Percentiles rank a stretch among this genome's conserved stretches.
phyloP scores from a whole-genome alignment of 2,113 vertebrate species.

The Ctenodactylus gundi region DNA sequence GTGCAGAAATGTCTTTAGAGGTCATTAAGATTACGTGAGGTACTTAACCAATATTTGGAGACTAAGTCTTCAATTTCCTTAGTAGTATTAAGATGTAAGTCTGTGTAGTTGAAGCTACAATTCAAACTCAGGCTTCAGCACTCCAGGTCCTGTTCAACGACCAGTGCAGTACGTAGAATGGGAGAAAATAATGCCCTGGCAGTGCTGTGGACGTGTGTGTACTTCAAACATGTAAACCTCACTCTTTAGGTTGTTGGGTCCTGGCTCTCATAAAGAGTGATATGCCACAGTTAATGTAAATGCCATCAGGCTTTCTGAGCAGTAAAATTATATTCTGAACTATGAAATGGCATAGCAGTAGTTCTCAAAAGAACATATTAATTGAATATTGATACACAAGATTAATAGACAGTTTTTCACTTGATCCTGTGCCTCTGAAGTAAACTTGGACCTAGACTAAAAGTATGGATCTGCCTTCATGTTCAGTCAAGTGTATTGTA shows the following conservation, averaged over 20 bases:
- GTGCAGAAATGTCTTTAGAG: background rate
- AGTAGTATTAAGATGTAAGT: background rate
- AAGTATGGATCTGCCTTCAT: background rate
- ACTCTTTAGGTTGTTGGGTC: background rate
- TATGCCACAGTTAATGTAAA: background rate
- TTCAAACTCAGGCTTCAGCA: background rate
- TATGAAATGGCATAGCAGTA: too few relatives aligned
- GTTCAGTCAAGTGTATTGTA: background rate
- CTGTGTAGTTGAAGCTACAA: background rate
- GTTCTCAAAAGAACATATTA: slow-evolving; percentile 11
- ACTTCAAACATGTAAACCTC: background rate
- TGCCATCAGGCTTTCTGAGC: background rate
- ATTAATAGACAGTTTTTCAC: background rate
- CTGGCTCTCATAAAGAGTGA: background rate
- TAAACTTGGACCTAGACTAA: background rate
- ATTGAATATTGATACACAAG: background rate
- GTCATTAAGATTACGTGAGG: background rate
- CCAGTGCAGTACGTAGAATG: background rate
- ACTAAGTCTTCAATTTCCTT: background rate
- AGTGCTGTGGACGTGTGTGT: too few relatives aligned
- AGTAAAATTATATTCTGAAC: background rate
- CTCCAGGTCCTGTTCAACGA: background rate
- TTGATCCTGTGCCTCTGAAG: background rate
- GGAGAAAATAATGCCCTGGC: background rate
- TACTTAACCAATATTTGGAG: background rate